These are phyloP conservation scores for Mustela nigripes DNA, from an alignment of 2,113 vertebrate species.

Conservation along the genomic window DNA sequence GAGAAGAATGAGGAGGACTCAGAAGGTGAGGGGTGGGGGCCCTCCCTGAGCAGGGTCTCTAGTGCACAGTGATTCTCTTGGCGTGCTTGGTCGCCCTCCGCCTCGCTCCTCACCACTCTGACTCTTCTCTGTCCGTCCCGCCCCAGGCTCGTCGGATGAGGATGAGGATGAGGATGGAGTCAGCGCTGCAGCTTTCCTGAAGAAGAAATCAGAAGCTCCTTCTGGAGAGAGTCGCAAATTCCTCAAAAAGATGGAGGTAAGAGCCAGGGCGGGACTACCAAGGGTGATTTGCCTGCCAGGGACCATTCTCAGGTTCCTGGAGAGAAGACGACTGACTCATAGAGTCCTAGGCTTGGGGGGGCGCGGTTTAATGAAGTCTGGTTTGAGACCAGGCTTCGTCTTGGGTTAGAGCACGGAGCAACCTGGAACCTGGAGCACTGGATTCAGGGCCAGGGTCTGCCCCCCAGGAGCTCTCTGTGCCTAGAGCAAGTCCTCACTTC, in stretches of 20 bases:
- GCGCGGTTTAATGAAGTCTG: not conserved
- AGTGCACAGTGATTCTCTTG: not conserved
- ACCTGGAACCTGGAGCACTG: not conserved
- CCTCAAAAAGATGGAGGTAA: slow-evolving; percentile 91
- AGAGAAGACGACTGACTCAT: not conserved
- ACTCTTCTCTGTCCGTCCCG: rapidly evolving
- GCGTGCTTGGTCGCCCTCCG: not conserved
- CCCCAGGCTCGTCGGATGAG: slow-evolving; percentile 82
- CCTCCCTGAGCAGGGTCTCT: not conserved
- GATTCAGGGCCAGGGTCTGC: not conserved
- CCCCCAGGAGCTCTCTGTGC: not conserved
- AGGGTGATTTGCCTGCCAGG: not conserved
- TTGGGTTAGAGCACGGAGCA: not conserved
- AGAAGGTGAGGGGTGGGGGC: slow-evolving; percentile 85
- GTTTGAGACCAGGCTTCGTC: not conserved
- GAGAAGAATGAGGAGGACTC: slow-evolving; percentile 93
- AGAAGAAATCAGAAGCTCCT: slow-evolving; percentile 90
- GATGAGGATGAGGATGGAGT: slow-evolving; percentile 87
- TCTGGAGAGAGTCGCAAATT: slow-evolving; percentile 90
- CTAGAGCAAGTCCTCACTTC: not conserved
- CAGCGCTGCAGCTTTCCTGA: slow-evolving; percentile 90
- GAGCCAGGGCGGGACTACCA: not conserved
- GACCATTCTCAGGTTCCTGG: not conserved
- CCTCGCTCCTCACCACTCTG: not conserved
- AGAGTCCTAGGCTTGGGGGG: not conserved